phyloP scores from a whole-genome alignment of 1,140 invertebrate species.

The Meloidogyne hapla region DNA sequence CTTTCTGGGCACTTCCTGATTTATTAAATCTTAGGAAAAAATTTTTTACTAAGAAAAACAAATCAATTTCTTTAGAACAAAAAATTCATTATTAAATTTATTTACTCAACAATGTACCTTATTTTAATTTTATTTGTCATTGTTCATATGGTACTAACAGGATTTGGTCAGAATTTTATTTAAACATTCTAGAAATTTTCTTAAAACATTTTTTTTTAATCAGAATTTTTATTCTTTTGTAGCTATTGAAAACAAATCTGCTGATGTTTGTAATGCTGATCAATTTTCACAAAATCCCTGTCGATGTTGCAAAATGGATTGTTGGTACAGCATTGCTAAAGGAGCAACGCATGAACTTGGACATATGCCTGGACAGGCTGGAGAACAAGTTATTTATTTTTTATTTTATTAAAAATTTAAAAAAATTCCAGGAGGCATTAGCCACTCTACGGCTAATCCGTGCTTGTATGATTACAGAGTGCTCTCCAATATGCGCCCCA shows the following conservation, averaged over 20 bases:
- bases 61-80: no score
- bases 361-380: conserved; percentile 61
- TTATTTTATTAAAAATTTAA: no score
- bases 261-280: conserved; percentile 35
- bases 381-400: conserved; percentile 38
- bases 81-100: no score
- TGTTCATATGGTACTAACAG: no score
- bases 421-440: conserved; percentile 45
- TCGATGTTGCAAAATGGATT: conserved; percentile 62
- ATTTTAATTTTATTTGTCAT: no score
- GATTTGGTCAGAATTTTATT: background rate
- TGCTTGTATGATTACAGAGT: conserved; percentile 60
- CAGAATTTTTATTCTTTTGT: background rate
- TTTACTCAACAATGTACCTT: no score
- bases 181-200: background rate
- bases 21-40: no score
- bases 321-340: conserved; percentile 60
- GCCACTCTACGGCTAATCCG: conserved; percentile 61
- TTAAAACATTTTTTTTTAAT: background rate
- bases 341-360: conserved; percentile 61
- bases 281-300: conserved; percentile 49
- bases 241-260: background rate
- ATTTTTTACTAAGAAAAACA: no score
- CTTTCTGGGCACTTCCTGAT: no score
- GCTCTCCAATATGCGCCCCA: conserved; percentile 43